phyloP scores from a whole-genome alignment of 1,140 invertebrate species.

The Phocides pigmalion region DNA sequence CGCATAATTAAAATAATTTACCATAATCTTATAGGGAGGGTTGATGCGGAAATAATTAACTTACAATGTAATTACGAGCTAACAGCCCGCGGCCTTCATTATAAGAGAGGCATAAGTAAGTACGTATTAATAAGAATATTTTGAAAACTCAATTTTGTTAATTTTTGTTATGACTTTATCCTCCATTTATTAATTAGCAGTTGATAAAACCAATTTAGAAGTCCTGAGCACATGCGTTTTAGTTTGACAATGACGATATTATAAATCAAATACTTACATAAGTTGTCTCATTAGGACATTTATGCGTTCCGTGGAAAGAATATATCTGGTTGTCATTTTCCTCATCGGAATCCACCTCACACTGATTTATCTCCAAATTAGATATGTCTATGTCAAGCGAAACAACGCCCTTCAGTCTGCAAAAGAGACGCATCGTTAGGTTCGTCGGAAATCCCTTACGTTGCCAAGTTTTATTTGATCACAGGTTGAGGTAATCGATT shows the following conservation, averaged over 20 bases:
- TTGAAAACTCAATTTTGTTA: not conserved
- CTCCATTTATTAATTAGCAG: too few relatives aligned
- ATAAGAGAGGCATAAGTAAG: too few relatives aligned
- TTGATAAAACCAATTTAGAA: too few relatives aligned
- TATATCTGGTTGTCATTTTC: constrained; percentile 77
- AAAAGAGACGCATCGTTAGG: constrained; percentile 48
- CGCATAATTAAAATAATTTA: too few relatives aligned
- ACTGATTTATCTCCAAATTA: constrained; percentile 93
- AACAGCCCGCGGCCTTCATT: too few relatives aligned
- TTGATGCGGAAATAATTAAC: too few relatives aligned
- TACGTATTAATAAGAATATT: too few relatives aligned
- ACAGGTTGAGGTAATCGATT: constrained; percentile 7
- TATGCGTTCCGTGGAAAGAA: constrained; percentile 91
- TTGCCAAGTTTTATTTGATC: constrained; percentile 14
- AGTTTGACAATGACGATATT: too few relatives aligned
- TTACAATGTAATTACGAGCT: too few relatives aligned
- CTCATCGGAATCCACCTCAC: constrained; percentile 83
- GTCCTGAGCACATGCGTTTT: too few relatives aligned
- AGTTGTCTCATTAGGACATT: constrained; percentile 92
- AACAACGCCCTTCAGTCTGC: constrained; percentile 89
- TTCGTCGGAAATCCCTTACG: constrained; percentile 25
- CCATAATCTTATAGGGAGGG: too few relatives aligned
- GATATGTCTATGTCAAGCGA: constrained; percentile 94
- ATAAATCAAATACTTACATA: constrained; percentile 86
- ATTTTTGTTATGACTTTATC: too few relatives aligned